These are phyloP conservation scores for Cebus imitator DNA, from an alignment of 2,113 vertebrate genomes.

Conservation along the genomic window DNA sequence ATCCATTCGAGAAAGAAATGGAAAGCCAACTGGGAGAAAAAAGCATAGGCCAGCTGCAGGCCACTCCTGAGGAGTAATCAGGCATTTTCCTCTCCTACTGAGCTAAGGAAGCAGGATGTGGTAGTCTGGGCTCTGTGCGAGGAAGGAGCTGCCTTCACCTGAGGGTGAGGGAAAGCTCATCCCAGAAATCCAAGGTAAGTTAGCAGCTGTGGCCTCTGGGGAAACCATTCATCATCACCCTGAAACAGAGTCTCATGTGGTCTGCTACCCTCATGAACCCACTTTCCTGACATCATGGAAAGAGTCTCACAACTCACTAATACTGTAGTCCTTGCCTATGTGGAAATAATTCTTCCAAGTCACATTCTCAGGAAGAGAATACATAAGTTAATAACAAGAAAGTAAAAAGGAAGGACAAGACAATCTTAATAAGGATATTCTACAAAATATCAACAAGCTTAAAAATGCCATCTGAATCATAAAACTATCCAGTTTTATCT, in stretches of 20 bases:
- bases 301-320: background rate
- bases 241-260: background rate
- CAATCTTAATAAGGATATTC: background rate
- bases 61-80: background rate
- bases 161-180: background rate
- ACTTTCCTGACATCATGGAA: slow-evolving; percentile 7
- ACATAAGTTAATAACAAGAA: background rate
- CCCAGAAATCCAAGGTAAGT: background rate
- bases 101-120: background rate
- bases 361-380: background rate
- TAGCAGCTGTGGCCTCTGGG: background rate
- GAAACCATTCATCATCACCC: background rate
- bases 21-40: background rate
- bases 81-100: background rate
- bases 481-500: background rate
- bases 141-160: background rate
- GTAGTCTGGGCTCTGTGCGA: background rate
- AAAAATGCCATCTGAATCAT: background rate
- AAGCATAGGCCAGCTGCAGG: background rate
- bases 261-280: background rate
- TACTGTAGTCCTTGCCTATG: background rate
- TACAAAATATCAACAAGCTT: background rate
- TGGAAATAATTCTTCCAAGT: background rate
- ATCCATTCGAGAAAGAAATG: background rate
- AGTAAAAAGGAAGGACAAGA: background rate